Evolutionary conservation across 2,888 invertebrate species (phyloP), one percentile per base, ranked within the genome.

Genomic region (Polyommatus icarus): DNA sequence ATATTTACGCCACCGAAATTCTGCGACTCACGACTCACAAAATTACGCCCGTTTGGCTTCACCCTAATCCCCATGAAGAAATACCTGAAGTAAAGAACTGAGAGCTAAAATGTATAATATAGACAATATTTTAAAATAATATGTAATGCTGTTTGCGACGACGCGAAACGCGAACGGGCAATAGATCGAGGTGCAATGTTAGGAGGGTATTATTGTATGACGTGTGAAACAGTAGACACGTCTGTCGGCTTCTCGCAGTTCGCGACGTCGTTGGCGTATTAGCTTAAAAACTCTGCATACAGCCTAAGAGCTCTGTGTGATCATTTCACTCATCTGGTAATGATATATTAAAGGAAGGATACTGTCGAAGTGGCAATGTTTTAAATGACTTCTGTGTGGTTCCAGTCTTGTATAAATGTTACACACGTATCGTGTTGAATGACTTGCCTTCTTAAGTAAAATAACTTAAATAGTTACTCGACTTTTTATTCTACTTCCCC

Each of bases 391-490:
- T 67, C 67, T 32, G 18, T 32, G 29, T 29, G 67, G 29, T 7
- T 67, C 1, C 29, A 32, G 67, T 67, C 24, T 67, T 29, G 67
- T 67, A 29, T 67, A 46, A 46, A 73, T 73, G 73, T 46, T 46
- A 73, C 15, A 73, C 73, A 82, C 80, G 81, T 83, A 82, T 80
- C 79, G 82, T 84, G 86, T 86, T 85, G 82, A 81, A 84, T 83
- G 85, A 86, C 85, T 89, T 85, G 91, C 91, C 91, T 91, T 92
- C 86, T 87, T 82, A 88, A 85, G 85, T 84, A 84, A 88, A 87
- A 88, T 84, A 83, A 82, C 78, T 83, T 87, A 85, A 86, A 84
- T 85, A 87, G 83, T 84, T 85, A 82, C 59, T 18, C 75, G 76
- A 54, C 29, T 40, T 76, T 71, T 79, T 79, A 77, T 86, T 89